Base-by-base conservation (phyloP, 2,797 vertebrate genomes). In the Sarcophilus harrisii region DNA sequence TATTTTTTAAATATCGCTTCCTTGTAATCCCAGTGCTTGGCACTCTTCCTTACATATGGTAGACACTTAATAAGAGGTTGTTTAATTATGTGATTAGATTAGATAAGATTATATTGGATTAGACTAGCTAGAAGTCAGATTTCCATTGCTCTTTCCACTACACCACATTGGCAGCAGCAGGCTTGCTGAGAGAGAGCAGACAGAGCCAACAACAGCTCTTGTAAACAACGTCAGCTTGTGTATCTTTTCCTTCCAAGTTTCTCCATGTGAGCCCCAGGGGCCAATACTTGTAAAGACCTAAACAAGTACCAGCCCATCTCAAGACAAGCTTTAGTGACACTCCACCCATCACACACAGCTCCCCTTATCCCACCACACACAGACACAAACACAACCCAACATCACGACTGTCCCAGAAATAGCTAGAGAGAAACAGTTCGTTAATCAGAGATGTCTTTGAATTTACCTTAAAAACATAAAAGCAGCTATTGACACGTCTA, bases 231-330 rank as follows among this genome's bases (percentile, higher is more conserved):
- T 91, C 28, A 52, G 62, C 16, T 32, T 30, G 30, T 10, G 11
- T 49, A 66, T 49, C 0, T 57, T 97, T 92, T 90, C 28, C 49
- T 94, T 89, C 92, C 16, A 95, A 60, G 16, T 10, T 89, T 92
- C 32, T 55, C 93, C 81, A 57, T 1, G 52, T 95, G 18, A 90
- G 30, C 95, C 96, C 52, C 11, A 95, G 29, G 30, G 28, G 52
- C 49, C 49, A 90, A 90, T 21, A 57, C 90, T 57, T 18, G 0
- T 87, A 96, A 94, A 95, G 89, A 90, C 6, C 60, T 92, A 66
- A 94, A 30, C 2, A 28, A 57, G 58, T 52, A 21, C 8, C 55
- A 54, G 3, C 52, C 28, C 28, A 30, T 90, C 30, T 30, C 90
- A 90, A 32, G 54, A 57, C 28, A 54, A 18, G 9, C 18, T 38